These are phyloP conservation scores for Sphenopsis melanotis DNA, from an alignment of 2,797 vertebrate genomes.

Conservation along the genomic window DNA sequence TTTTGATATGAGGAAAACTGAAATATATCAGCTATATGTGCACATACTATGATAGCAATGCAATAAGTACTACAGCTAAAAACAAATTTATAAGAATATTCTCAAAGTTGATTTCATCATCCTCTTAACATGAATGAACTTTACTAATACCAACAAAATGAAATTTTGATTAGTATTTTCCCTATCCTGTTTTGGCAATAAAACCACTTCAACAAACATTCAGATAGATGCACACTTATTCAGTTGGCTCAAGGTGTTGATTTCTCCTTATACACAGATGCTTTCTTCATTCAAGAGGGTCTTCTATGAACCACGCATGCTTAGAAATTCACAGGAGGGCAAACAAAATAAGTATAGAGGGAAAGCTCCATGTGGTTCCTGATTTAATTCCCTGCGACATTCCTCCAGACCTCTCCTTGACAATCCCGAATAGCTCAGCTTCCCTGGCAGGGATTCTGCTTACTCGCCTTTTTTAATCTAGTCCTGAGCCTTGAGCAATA, in stretches of 20 bases:
- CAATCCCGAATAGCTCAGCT: background rate
- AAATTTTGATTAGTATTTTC: background rate
- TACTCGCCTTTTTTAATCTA: background rate
- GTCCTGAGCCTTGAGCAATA: background rate
- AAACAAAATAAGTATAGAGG: background rate
- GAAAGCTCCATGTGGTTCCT: background rate
- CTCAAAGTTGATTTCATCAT: background rate
- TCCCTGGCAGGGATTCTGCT: slow-evolving; percentile 7
- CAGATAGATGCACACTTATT: background rate
- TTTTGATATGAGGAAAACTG: background rate
- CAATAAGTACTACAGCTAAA: background rate
- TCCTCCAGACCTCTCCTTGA: slow-evolving; percentile 18
- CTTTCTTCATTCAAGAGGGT: background rate
- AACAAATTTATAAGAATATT: background rate
- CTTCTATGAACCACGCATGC: background rate
- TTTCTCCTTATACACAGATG: background rate
- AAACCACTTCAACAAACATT: background rate
- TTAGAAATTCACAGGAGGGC: background rate
- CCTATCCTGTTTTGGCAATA: background rate
- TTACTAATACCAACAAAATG: background rate
- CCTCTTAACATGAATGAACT: background rate
- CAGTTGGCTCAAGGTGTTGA: background rate
- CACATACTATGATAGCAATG: background rate
- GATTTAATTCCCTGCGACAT: background rate
- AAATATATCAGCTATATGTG: background rate